phyloP scores from a whole-genome alignment of 2,797 vertebrate species.

The Echeneis naucrates region DNA sequence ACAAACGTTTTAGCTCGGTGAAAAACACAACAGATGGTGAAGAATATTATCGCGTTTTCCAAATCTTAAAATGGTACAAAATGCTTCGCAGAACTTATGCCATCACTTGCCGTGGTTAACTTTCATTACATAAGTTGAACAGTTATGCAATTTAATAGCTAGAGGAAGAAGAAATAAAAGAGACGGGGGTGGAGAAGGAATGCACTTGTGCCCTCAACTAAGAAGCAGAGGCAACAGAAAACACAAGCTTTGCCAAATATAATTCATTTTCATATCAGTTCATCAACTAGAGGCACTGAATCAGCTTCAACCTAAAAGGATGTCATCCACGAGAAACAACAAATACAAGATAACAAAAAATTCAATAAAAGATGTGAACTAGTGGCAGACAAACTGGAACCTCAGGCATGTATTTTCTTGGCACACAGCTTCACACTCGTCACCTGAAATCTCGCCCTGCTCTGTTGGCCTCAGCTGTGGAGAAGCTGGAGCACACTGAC shows the following conservation, averaged over 20 bases:
- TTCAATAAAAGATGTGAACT: background rate
- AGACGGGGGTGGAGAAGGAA: conserved; percentile 53
- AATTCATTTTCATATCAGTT: conserved; percentile 3
- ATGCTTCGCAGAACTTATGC: conserved; percentile 57
- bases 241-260: background rate
- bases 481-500: conserved; percentile 9
- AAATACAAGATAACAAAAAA: background rate
- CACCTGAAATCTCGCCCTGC: conserved; percentile 58
- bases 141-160: conserved; percentile 70
- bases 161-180: conserved; percentile 63
- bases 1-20: conserved; percentile 11
- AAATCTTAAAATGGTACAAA: conserved; percentile 49
- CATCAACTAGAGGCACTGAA: conserved; percentile 3
- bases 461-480: conserved; percentile 36
- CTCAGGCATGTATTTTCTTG: conserved; percentile 49
- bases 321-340: background rate
- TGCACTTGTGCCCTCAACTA: conserved; percentile 39
- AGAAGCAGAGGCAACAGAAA: conserved; percentile 42
- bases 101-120: conserved; percentile 51
- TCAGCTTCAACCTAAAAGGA: background rate
- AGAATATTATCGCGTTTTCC: conserved; percentile 30
- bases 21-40: conserved; percentile 34
- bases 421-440: conserved; percentile 42
- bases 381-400: conserved; percentile 26
- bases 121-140: conserved; percentile 68